phyloP scores from a whole-genome alignment of 1,140 invertebrate genomes.

The Tetramorium simillimum region DNA sequence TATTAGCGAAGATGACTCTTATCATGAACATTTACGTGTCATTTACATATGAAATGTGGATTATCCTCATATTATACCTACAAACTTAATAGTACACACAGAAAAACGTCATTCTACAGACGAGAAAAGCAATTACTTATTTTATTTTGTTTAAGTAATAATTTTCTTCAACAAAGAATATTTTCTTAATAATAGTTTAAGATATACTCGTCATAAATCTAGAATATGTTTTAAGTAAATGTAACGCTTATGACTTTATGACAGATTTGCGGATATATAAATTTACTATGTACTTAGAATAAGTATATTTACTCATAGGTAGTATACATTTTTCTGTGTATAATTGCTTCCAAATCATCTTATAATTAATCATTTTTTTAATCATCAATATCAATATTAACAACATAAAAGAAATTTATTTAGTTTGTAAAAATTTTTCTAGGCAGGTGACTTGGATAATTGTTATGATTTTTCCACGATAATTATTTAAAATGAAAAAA shows the following conservation, averaged over 20 bases:
- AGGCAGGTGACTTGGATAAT: background rate
- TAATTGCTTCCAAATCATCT: background rate
- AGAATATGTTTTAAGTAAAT: no score
- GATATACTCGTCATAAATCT: no score
- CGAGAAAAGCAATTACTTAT: no score
- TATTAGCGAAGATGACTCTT: constrained; percentile 14
- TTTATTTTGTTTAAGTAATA: no score
- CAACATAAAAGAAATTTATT: background rate
- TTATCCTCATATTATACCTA: background rate
- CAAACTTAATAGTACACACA: background rate
- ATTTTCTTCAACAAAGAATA: no score
- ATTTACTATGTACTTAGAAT: no score
- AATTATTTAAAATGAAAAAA: background rate
- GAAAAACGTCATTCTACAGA: no score
- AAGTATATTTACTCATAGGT: no score
- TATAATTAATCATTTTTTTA: background rate
- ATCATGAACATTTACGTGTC: background rate
- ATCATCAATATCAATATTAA: background rate
- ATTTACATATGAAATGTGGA: background rate
- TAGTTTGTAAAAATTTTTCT: background rate
- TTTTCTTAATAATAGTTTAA: no score
- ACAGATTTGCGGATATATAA: no score
- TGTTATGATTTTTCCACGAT: background rate
- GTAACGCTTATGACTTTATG: no score
- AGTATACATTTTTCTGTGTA: no score